A percentile compares a stretch with the other conserved stretches of the same genome.
Conservation (phyloP, 2,888 invertebrate species). For the Trimorus sp. region DNA sequence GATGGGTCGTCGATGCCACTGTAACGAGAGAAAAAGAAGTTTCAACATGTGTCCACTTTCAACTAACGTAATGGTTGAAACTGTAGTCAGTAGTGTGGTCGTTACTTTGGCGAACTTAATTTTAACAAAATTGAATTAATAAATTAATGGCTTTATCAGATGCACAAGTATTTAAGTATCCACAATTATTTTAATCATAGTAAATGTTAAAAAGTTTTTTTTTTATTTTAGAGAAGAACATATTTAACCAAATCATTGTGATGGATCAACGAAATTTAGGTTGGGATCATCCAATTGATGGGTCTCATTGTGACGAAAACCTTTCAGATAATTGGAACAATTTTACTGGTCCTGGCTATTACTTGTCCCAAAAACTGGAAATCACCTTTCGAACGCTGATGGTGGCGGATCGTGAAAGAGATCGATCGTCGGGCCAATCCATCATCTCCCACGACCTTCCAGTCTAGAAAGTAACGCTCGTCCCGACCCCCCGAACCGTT, state of each 20-base stretch:
- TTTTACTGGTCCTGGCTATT: not conserved
- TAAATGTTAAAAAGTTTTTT: no score
- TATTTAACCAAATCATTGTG: no score
- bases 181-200: no score
- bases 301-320: not conserved
- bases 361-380: slow-evolving; percentile 17
- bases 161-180: no score
- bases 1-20: slow-evolving; percentile 59
- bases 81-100: no score
- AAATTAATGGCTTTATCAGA: no score
- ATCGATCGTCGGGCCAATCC: slow-evolving; percentile 13
- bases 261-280: no score
- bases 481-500: slow-evolving; percentile 7
- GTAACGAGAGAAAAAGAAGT: slow-evolving; percentile 16
- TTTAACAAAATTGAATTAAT: no score
- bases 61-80: not conserved
- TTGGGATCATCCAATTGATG: no score
- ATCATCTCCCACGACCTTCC: slow-evolving; percentile 40
- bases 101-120: no score
- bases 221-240: no score
- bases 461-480: slow-evolving; percentile 40
- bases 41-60: not conserved
- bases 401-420: not conserved
- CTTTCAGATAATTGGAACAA: slow-evolving; percentile 11
- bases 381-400: slow-evolving; percentile 3